phyloP scores from a whole-genome alignment of 2,888 invertebrate genomes.

The Nycteola revayana region DNA sequence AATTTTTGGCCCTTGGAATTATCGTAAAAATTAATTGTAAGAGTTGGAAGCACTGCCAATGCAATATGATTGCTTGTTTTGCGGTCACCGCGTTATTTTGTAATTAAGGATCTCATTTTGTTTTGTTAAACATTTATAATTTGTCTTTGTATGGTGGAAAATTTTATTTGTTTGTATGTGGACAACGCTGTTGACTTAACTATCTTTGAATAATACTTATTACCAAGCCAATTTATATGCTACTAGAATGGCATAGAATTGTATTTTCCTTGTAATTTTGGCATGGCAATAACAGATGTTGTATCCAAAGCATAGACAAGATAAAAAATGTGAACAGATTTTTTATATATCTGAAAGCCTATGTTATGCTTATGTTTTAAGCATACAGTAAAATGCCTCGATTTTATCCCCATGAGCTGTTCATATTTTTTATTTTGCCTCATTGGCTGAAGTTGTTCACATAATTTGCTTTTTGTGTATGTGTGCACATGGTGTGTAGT shows the following conservation, averaged over 20 bases:
- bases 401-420: no score
- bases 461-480: conserved; percentile 47
- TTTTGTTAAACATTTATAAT: conserved; percentile 25
- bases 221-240: no score
- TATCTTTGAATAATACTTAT: no score
- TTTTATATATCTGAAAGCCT: no score
- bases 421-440: no score
- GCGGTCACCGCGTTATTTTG: conserved; percentile 30
- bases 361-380: no score
- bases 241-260: no score
- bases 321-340: no score
- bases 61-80: conserved; percentile 38
- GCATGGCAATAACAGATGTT: no score
- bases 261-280: no score
- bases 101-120: conserved; percentile 41
- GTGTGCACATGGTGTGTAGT: conserved; percentile 38
- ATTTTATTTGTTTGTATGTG: conserved; percentile 13
- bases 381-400: no score
- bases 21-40: conserved; percentile 22
- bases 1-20: conserved; percentile 26
- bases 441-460: conserved; percentile 16
- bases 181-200: conserved; percentile 12
- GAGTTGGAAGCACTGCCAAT: conserved; percentile 35
- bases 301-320: no score
- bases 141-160: conserved; percentile 24